phyloP scores from a whole-genome alignment of 1,140 invertebrate genomes.

The Pseudoatta argentina region DNA sequence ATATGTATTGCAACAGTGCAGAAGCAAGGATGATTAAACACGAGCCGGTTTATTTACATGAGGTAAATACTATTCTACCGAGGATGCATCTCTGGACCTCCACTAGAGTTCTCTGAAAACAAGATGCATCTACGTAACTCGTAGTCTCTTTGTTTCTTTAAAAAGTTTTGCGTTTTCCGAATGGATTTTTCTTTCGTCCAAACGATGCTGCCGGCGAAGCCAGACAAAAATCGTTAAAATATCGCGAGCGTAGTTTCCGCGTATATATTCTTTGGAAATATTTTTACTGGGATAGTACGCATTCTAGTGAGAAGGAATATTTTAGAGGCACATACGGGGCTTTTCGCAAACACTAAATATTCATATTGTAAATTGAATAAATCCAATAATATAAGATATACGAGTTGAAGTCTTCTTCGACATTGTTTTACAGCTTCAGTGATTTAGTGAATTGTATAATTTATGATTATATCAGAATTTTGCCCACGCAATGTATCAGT shows the following conservation, averaged over 20 bases:
- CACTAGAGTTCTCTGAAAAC: slow-evolving; percentile 31
- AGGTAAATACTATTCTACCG: slow-evolving; percentile 48
- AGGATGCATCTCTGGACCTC: not conserved
- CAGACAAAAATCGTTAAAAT: slow-evolving; percentile 57
- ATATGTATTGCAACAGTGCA: slow-evolving; percentile 60
- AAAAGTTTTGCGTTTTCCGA: slow-evolving; percentile 51
- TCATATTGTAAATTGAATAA: slow-evolving; percentile 16
- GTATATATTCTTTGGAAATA: slow-evolving; percentile 40
- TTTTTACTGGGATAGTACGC: slow-evolving; percentile 28
- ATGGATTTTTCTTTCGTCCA: slow-evolving; percentile 53
- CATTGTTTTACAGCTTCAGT: not conserved
- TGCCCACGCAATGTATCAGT: not conserved
- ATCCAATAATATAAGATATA: not conserved
- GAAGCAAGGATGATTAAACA: slow-evolving; percentile 68
- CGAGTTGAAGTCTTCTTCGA: not conserved
- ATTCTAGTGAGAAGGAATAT: slow-evolving; percentile 34
- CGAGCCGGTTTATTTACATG: slow-evolving; percentile 52
- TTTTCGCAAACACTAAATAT: slow-evolving; percentile 37
- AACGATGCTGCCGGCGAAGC: slow-evolving; percentile 22
- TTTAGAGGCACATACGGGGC: slow-evolving; percentile 13
- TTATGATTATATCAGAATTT: slow-evolving; percentile 27
- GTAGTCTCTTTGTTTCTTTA: slow-evolving; percentile 51
- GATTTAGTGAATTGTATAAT: not conserved
- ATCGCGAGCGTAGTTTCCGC: slow-evolving; percentile 38
- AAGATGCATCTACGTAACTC: slow-evolving; percentile 27